phyloP scores from a whole-genome alignment of 2,797 vertebrate genomes.

The Triplophysa yarkandensis region DNA sequence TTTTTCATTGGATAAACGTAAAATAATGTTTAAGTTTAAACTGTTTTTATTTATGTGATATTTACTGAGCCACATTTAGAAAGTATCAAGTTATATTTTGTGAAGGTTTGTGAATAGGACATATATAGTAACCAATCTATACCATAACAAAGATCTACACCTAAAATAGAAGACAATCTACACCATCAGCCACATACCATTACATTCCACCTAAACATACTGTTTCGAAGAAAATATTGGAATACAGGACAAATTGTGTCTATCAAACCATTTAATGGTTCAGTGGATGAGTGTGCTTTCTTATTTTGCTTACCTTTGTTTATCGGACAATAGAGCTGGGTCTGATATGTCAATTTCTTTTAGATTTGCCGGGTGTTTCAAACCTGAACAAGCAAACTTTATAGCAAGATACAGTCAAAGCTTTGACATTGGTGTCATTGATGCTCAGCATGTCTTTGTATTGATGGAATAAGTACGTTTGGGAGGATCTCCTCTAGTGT shows the following conservation, averaged over 20 bases:
- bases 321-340: not conserved
- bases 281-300: not conserved
- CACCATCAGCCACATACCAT: too few relatives aligned
- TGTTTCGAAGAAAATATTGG: not conserved
- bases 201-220: not conserved
- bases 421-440: conserved; percentile 62
- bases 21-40: too few relatives aligned
- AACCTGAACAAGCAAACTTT: conserved; percentile 64
- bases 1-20: too few relatives aligned
- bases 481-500: conserved; percentile 35
- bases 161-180: too few relatives aligned
- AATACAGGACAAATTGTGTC: not conserved
- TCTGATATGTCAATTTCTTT: conserved; percentile 62
- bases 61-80: too few relatives aligned
- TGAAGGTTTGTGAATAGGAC: too few relatives aligned
- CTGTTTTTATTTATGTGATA: too few relatives aligned
- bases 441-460: conserved; percentile 51
- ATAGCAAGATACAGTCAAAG: conserved; percentile 62
- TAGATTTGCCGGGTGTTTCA: conserved; percentile 70
- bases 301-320: not conserved
- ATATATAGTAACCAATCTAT: too few relatives aligned
- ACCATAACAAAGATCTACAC: not conserved
- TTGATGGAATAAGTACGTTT: conserved; percentile 47
- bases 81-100: too few relatives aligned
- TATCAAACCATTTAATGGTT: not conserved